Evolutionary conservation across 2,797 vertebrate species (phyloP).

Genomic region (Siniperca scherzeri): DNA sequence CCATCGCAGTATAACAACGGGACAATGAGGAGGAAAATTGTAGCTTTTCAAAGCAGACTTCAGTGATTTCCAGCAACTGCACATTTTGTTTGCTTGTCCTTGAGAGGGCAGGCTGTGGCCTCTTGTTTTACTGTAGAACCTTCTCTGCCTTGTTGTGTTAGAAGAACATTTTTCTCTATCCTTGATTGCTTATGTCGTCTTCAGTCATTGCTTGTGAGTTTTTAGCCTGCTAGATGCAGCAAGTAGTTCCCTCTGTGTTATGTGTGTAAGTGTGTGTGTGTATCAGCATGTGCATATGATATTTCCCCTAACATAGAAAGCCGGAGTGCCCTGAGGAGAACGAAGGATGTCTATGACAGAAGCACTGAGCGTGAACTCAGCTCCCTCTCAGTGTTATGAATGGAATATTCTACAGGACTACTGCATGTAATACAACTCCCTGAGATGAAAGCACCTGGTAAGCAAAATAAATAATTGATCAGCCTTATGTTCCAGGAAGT

Average conservation of each 20-base stretch:
- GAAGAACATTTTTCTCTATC: slow-evolving; percentile 31
- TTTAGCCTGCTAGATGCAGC: slow-evolving; percentile 15
- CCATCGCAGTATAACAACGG: neutral
- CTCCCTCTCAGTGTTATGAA: slow-evolving; percentile 63
- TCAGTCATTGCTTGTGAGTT: neutral
- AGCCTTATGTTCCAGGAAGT: slow-evolving; percentile 67
- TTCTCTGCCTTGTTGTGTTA: slow-evolving; percentile 32
- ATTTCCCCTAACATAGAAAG: slow-evolving; percentile 38
- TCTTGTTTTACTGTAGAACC: slow-evolving; percentile 26
- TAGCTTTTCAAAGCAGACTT: slow-evolving; percentile 18
- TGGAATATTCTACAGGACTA: slow-evolving; percentile 64
- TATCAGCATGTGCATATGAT: slow-evolving; percentile 23
- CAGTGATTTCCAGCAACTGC: slow-evolving; percentile 13
- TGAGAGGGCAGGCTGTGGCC: slow-evolving; percentile 11
- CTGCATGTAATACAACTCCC: slow-evolving; percentile 75
- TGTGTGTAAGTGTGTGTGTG: slow-evolving; percentile 13
- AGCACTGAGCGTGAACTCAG: slow-evolving; percentile 53
- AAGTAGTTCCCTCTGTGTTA: slow-evolving; percentile 1
- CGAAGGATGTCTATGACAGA: slow-evolving; percentile 43
- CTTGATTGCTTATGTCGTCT: slow-evolving; percentile 24
- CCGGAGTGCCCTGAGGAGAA: slow-evolving; percentile 48
- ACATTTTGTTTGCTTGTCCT: slow-evolving; percentile 6
- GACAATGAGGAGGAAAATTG: neutral
- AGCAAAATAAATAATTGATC: slow-evolving; percentile 78
- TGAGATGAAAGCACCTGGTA: slow-evolving; percentile 76